Percentiles rank a stretch among this genome's conserved stretches.
phyloP scores from a whole-genome alignment of 2,797 vertebrate genomes.

The Pantherophis vulpinus region DNA sequence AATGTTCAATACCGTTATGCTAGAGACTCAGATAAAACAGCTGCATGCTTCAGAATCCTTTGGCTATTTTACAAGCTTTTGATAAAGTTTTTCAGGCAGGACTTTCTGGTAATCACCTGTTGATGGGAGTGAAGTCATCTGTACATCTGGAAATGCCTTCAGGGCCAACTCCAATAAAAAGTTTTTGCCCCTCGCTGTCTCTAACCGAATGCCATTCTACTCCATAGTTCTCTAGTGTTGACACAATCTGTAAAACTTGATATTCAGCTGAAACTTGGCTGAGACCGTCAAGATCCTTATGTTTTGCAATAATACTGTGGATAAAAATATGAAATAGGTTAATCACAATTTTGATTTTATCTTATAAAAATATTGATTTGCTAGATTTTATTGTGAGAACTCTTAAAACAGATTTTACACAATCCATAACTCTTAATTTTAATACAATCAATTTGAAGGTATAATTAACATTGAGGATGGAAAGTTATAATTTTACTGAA shows the following conservation, averaged over 20 bases:
- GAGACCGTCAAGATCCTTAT: conserved; percentile 87
- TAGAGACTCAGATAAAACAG: background rate
- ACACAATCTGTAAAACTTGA: conserved; percentile 90
- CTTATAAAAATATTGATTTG: conserved; percentile 10
- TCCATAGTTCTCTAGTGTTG: conserved; percentile 90
- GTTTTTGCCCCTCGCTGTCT: conserved; percentile 84
- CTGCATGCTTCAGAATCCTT: background rate
- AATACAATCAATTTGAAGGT: background rate
- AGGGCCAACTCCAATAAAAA: conserved; percentile 91
- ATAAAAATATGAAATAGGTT: conserved; percentile 27
- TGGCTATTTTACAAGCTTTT: background rate
- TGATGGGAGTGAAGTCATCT: conserved; percentile 89
- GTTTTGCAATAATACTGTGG: conserved; percentile 85
- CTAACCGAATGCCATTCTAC: conserved; percentile 95
- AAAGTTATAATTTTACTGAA: background rate
- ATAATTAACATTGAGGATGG: background rate
- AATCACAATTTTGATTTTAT: conserved; percentile 11
- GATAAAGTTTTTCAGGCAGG: background rate
- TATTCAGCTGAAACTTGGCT: conserved; percentile 90
- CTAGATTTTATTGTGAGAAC: conserved; percentile 14
- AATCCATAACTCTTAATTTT: background rate
- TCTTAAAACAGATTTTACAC: background rate
- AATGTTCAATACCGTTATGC: background rate
- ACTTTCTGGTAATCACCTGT: conserved; percentile 76
- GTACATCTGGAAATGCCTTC: conserved; percentile 93